Base-by-base conservation (phyloP, 2,888 invertebrate species). In the Odiellus spinosus region DNA sequence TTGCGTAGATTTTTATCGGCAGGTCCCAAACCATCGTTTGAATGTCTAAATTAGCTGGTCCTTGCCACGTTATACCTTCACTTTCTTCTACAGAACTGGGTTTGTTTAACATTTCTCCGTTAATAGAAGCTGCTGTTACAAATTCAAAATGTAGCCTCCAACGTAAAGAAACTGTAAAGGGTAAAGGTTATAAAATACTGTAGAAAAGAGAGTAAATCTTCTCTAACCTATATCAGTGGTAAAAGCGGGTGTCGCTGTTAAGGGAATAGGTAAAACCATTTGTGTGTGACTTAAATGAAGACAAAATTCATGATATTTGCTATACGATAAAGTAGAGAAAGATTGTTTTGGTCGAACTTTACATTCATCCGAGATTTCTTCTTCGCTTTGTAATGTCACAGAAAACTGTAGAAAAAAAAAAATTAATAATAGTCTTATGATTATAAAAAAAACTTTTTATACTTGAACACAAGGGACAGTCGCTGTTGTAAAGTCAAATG, bases 1-100 rank as follows among this genome's bases (percentile, higher is more conserved):
- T 87, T 0, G 95, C 86, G 67, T 86, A 88, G 49, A 96, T 77
- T 61, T 84, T 85, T 45, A 98, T 80, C 0, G 95, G 93, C 46
- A 96, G 72, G 69, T 95, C 90, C 96, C 96, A 98, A 12, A 91
- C 82, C 90, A 96, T 93, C 1, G 96, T 96, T 68, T 98, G 95
- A 49, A 96, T 91, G 11, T 86, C 79, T 26, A 93, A 72, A 54
- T 79, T 78, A 2, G 78, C 70, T 0, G 93, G 91, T 1, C 86
- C 91, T 59, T 79, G 80, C 80, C 91, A 87, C 15, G 72, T 73
- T 14, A 65, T 55, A 42, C 63, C 62, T 38, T 67, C 75, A 20
- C 73, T 70, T 20, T 74, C 71, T 48, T 72, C 72, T 41, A 64
- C 61, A 4, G 75, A 74, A 20, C 75, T 72, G 50, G 74, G 49